phyloP scores from a whole-genome alignment of 1,140 invertebrate species.

The Oncopeltus fasciatus region DNA sequence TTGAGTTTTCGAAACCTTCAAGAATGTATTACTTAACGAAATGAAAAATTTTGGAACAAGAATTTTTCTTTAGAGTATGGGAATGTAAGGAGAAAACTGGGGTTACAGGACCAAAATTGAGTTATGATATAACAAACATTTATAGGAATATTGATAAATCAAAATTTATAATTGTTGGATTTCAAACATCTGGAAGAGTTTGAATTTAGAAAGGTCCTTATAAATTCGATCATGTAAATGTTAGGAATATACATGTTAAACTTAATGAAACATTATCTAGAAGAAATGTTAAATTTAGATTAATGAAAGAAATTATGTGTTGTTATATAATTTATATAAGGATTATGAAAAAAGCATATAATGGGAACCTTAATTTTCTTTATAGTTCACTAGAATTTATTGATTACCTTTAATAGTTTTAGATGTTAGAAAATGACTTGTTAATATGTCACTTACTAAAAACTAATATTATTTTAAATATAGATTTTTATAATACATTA shows the following conservation, averaged over 20 bases:
- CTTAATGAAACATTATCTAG: neutral
- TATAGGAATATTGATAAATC: neutral
- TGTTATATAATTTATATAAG: neutral
- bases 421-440: neutral
- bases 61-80: neutral
- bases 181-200: neutral
- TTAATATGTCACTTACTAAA: neutral
- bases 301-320: neutral
- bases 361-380: neutral
- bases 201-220: no score
- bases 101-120: neutral
- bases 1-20: neutral
- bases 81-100: neutral
- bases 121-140: neutral
- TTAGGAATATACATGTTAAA: neutral
- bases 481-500: neutral
- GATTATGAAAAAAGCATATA: neutral
- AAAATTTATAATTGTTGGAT: neutral
- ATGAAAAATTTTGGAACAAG: neutral
- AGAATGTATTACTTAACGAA: neutral
- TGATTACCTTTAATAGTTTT: neutral
- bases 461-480: neutral
- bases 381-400: neutral
- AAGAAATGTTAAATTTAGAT: neutral
- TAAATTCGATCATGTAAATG: neutral